Percentiles rank a stretch among this genome's conserved stretches.
Evolutionary conservation across 2,113 vertebrate genomes (phyloP).

Genomic region (Hyperopisus bebe): DNA sequence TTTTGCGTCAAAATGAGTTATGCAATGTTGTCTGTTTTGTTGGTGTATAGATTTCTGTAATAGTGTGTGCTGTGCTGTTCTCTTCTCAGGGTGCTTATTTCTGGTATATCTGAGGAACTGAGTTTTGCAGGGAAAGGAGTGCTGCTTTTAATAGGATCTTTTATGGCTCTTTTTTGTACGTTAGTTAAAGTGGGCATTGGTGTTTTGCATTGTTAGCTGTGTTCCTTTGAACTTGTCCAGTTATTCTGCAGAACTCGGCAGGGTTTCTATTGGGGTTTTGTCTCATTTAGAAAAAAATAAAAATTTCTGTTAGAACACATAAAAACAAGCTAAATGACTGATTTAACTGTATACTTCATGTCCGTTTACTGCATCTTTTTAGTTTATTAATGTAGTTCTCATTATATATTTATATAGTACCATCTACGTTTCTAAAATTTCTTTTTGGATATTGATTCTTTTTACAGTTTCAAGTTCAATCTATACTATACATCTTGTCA

Average conservation of each 20-base stretch:
- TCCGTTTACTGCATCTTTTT: not conserved
- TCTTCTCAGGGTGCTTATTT: not conserved
- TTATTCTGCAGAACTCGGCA: not conserved
- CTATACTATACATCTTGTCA: not conserved
- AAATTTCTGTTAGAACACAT: not conserved
- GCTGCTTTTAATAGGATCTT: not conserved
- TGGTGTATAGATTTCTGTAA: not conserved
- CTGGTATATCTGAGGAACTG: not conserved
- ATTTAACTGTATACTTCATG: not conserved
- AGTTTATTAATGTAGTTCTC: not conserved
- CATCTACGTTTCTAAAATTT: not conserved
- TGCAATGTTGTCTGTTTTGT: not conserved
- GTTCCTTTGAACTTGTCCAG: not conserved
- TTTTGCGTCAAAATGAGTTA: not conserved
- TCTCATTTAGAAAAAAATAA: not conserved
- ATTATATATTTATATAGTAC: not conserved
- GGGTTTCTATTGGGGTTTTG: not conserved
- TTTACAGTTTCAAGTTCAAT: not conserved
- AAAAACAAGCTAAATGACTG: not conserved
- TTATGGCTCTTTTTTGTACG: not conserved
- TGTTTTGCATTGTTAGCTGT: not conserved
- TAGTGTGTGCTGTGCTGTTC: not conserved
- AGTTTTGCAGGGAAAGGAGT: not conserved
- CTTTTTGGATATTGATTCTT: not conserved
- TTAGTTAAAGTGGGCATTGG: conserved; percentile 1